phyloP scores from a whole-genome alignment of 2,797 vertebrate genomes.

The Nyctibius grandis region DNA sequence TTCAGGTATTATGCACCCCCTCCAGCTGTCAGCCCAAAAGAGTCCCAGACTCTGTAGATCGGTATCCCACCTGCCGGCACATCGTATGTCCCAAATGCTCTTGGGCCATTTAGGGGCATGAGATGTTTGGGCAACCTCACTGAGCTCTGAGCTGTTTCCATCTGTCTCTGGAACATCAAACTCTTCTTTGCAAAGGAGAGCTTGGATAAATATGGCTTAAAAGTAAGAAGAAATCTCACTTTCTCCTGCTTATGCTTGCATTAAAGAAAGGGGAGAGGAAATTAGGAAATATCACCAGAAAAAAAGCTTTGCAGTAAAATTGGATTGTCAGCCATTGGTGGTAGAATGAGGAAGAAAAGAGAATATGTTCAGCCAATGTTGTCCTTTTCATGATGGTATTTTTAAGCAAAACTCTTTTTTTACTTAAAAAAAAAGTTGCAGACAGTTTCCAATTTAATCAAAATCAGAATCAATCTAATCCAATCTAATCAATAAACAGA shows the following conservation, averaged over 20 bases:
- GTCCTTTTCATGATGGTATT: not conserved
- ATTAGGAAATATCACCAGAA: not conserved
- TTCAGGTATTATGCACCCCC: conserved; percentile 7
- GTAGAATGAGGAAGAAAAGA: not conserved
- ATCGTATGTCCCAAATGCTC: not conserved
- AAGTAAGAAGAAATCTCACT: not conserved
- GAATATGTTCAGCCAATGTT: not conserved
- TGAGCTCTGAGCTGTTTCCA: not conserved
- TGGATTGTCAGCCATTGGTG: not conserved
- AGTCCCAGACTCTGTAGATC: not conserved
- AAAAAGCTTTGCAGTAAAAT: not conserved
- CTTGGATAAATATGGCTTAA: not conserved
- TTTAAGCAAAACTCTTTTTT: not conserved
- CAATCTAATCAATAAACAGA: not conserved
- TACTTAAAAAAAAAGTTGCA: not conserved
- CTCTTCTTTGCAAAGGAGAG: not conserved
- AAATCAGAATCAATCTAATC: not conserved
- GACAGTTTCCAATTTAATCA: not conserved
- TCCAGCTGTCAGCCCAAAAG: not conserved
- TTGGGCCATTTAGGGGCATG: not conserved
- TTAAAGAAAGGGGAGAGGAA: not conserved
- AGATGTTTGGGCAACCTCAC: not conserved
- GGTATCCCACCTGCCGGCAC: conserved; percentile 1
- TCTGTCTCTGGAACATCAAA: not conserved
- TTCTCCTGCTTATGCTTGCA: not conserved